Base-by-base conservation (phyloP, 1,140 invertebrate species). In the Eriosoma lanigerum region DNA sequence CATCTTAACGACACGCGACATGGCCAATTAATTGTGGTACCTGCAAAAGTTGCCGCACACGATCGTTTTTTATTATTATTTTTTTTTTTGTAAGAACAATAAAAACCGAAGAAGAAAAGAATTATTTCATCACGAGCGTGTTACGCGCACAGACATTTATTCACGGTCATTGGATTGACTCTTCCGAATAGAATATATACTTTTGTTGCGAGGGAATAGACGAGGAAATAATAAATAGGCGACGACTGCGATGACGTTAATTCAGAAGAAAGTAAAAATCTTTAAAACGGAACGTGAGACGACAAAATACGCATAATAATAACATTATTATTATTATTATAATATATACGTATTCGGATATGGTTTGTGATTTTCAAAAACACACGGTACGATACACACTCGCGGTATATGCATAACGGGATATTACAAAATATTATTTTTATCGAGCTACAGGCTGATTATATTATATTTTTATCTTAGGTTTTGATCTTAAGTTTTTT, bases 381-480 rank as follows among this genome's bases (percentile, higher is more conserved):
- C 24, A 26, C 21, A 29, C 24, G 5, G 24, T 58, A 60, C 58
- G 58, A 19, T 15, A 15, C 26, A 26, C 12, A 48, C 26, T 6
- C 2, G 60, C 17, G 60, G 26, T 44, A 32, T 38, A 48, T n/a
- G 46, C 21, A 52, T 50, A 72, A 72, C 68, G 21, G 68, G 46
- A 72, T 52, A 72, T 72, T 72, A 26, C 68, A 54, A 72, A 72
- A 72, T 46, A 26, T 62, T 62, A 29, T 62, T n/a, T n/a, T n/a
- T 38, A 62, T 62, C 60, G 3, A 24, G 29, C 29, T 15, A 32
- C 58, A 9, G 32, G 32, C 3, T 38, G 32, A 38, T 38, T 3
- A 38, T 38, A 4, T 38, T 38, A 38, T 38, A 4, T 38, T 8
- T 3, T 8, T 38, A 38, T 38, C n/a, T 4, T 38, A 38, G 32